phyloP scores from a whole-genome alignment of 2,888 invertebrate genomes.

The Parapristionchus giblindavisi region DNA sequence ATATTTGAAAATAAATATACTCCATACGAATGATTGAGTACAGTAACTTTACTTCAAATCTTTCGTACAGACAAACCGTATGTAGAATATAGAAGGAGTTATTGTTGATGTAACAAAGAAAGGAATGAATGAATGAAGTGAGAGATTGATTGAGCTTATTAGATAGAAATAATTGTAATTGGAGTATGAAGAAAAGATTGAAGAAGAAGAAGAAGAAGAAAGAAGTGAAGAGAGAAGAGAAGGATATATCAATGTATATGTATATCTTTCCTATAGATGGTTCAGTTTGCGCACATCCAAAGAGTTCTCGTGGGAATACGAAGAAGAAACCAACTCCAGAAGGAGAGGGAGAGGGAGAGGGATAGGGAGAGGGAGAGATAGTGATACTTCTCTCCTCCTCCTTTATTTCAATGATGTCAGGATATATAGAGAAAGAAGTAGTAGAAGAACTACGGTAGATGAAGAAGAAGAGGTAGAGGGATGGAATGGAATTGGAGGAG shows the following conservation, averaged over 20 bases:
- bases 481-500: neutral
- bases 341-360: constrained; percentile 13
- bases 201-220: neutral
- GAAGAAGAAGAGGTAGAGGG: neutral
- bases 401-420: neutral
- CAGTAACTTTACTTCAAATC: neutral
- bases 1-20: too few relatives aligned
- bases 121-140: neutral
- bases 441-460: neutral
- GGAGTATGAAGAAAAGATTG: neutral
- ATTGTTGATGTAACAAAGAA: neutral
- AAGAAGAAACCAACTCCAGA: neutral
- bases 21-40: too few relatives aligned
- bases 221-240: neutral
- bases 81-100: neutral
- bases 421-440: neutral
- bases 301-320: neutral
- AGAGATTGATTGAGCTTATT: neutral
- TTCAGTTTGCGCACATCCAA: neutral
- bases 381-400: neutral
- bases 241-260: neutral
- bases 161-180: neutral
- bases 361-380: neutral
- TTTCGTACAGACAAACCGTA: neutral
- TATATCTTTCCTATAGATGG: neutral